phyloP scores from a whole-genome alignment of 2,888 invertebrate species.

The Nasonia oneida region DNA sequence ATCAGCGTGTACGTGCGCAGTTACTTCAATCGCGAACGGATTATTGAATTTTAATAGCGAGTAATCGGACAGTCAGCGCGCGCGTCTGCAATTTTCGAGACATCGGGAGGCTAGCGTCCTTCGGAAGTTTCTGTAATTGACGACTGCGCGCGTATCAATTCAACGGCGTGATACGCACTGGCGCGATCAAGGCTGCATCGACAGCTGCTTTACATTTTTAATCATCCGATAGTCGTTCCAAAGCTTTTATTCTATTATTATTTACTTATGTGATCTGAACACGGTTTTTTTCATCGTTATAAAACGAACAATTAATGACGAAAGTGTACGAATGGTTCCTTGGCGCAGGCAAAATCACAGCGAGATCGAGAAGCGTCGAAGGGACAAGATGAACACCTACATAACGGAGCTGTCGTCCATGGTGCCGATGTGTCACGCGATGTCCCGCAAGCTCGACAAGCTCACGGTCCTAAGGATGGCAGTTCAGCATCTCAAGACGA shows the following conservation, averaged over 20 bases:
- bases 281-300: too few species aligned
- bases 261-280: not conserved
- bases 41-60: not conserved
- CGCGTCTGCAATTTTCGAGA: not conserved
- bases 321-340: not conserved
- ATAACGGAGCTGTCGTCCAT: conserved; percentile 93
- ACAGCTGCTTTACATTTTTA: not conserved
- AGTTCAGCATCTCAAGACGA: conserved; percentile 93
- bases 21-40: not conserved
- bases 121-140: not conserved
- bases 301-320: too few species aligned
- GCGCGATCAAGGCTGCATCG: not conserved
- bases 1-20: too few species aligned
- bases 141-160: not conserved
- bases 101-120: not conserved
- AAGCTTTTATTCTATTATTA: not conserved
- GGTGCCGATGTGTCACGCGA: conserved; percentile 96
- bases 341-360: conserved; percentile 94
- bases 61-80: not conserved
- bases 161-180: not conserved
- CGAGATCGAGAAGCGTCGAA: conserved; percentile 95
- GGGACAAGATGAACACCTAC: conserved; percentile 98
- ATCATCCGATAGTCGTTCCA: not conserved
- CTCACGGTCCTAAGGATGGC: conserved; percentile 94
- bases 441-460: conserved; percentile 96